Base-by-base conservation (phyloP, 2,797 vertebrate species). In the Echeneis naucrates region DNA sequence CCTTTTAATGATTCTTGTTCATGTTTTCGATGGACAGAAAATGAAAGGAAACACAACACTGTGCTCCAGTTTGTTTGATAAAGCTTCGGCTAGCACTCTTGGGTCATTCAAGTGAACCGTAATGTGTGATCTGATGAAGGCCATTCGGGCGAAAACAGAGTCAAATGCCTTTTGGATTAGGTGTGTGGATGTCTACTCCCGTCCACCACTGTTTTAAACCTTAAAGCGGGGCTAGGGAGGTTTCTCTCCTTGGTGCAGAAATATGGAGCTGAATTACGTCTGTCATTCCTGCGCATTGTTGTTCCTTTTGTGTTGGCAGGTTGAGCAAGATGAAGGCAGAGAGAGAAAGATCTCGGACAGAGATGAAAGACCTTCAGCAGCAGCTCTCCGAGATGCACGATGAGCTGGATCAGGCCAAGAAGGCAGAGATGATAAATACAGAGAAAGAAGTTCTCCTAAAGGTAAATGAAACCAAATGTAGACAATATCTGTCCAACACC, bases 361-460 rank as follows among this genome's bases (percentile, higher is more conserved):
- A 98, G 90, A 96, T 98, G 90, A 94, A 96, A 77, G 97, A 97
- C 84, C 95, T 99, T 72, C 96, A 98, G 87, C 97, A 96, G 81
- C 97, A 99, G 88, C 96, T 99, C 14, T 99, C 98, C 0, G 98
- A 99, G 73, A 98, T 99, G 96, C 98, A 99, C 0, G 97, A 99
- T 33, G 97, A 98, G 78, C 87, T 99, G 88, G 97, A 99, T 86
- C 93, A 72, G 0, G 94, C 96, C 45, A 98, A 97, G 76, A 94
- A 75, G 47, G 82, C 87, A 0, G 90, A 93, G 53, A 72, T 82
- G 40, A 94, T 95, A 65, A 93, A 95, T 40, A 79, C 90, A 9
- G 95, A 98, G 78, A 97, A 94, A 67, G 95, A 96, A 48, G 77
- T 94, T 59, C 94, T 99, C 35, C 89, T 97, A 58, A 94, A 97